Base-by-base conservation (phyloP, 2,888 invertebrate species). In the Hydrotaea diabolus region DNA sequence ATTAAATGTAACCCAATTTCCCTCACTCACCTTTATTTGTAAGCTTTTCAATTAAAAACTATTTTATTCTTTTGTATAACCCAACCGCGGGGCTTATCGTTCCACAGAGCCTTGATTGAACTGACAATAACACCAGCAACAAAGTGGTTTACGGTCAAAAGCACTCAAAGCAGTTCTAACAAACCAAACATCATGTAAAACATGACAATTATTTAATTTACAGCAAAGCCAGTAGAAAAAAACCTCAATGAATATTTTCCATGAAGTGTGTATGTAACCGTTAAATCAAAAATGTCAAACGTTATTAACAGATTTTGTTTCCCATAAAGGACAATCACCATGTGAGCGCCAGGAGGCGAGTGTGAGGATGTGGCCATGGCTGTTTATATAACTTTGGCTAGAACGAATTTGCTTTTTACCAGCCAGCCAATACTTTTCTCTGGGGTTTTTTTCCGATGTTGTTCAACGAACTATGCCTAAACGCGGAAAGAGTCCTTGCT, bases 231-330 rank as follows among this genome's bases (percentile, higher is more conserved):
- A 39, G n/a, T 21, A 13, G 43, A 43, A 39, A 39, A 39, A 39
- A 39, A 13, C 13, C 36, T 1, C n/a, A 31, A 66, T 66, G 66
- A 19, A 66, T 66, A 43, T 66, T 66, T 66, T 19, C 21, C 15
- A 43, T 39, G 17, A 19, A 11, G 75, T 64, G 75, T 57, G 46
- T 76, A 72, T 81, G 49, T 81, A 81, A 79, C 81, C 84, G 72
- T 84, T 72, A 84, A 77, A 69, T 83, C 76, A 73, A 80, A 83
- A 84, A 81, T 84, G 78, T 76, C 64, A 72, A 78, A 84, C 57
- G 78, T 77, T 76, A 59, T 23, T 59, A 59, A 21, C 59, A 59
- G 49, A 62, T 62, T 62, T 31, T 69, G 9, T 46, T 69, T 46
- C 43, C 43, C 43, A 69, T 17, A 82, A 74, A 82, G 43, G 19